Conservation (phyloP, 2,113 vertebrate species). For the Aptenodytes forsteri region DNA sequence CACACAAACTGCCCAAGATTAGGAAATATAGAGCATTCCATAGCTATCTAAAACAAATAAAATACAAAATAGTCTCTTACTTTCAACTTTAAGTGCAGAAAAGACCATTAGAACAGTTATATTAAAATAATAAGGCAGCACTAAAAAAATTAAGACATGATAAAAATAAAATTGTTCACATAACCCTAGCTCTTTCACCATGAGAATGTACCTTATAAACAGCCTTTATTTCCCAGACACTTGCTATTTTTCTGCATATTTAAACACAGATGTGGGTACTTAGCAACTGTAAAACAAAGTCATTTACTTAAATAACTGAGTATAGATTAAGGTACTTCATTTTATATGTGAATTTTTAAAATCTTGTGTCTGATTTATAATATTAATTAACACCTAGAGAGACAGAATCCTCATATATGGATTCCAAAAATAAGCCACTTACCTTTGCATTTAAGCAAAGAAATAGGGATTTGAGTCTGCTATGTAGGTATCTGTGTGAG, state of each 20-base stretch:
- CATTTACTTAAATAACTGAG: neutral
- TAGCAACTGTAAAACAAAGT: conserved; percentile 15
- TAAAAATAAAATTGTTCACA: neutral
- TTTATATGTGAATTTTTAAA: neutral
- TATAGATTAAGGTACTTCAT: neutral
- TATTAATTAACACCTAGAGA: neutral
- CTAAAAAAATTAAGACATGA: neutral
- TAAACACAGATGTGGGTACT: conserved; percentile 4
- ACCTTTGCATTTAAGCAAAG: neutral
- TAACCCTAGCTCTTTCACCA: neutral
- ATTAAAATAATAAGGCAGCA: neutral
- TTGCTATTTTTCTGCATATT: conserved; percentile 21
- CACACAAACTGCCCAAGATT: neutral
- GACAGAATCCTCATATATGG: neutral
- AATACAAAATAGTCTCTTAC: neutral
- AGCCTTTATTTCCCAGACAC: neutral
- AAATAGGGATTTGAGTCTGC: neutral
- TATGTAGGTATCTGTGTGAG: neutral
- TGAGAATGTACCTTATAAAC: neutral
- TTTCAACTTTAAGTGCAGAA: neutral
- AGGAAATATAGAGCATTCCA: neutral
- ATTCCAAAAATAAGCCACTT: neutral
- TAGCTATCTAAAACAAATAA: neutral
- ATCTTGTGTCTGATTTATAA: neutral
- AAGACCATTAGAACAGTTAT: neutral